These are phyloP conservation scores for Drosophila emarginata DNA, from an alignment of 2,888 invertebrate genomes.

Conservation along the genomic window DNA sequence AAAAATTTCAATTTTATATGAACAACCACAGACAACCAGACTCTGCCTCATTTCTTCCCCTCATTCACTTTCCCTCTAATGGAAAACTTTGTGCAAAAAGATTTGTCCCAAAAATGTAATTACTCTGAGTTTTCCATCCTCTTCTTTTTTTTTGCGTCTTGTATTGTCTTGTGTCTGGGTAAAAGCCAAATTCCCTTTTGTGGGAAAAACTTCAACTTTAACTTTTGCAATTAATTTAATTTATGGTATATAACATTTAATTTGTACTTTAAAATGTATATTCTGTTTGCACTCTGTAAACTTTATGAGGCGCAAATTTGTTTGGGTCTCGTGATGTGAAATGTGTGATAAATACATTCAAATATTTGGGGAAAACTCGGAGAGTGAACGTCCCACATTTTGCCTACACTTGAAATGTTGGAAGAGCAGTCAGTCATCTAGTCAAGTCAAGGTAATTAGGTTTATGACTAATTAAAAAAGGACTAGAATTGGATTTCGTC, in stretches of 20 bases:
- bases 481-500: neutral
- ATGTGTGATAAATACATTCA: neutral
- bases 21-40: slow-evolving; percentile 30
- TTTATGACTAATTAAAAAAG: slow-evolving; percentile 9
- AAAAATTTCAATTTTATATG: slow-evolving; percentile 62
- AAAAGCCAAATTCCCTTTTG: slow-evolving; percentile 5
- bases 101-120: slow-evolving; percentile 55
- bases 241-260: slow-evolving; percentile 54
- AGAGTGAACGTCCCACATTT: neutral
- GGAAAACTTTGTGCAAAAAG: slow-evolving; percentile 55
- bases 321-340: slow-evolving; percentile 1
- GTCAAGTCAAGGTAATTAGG: neutral
- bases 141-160: neutral
- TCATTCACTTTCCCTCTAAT: neutral
- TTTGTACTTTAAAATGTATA: slow-evolving; percentile 31
- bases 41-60: neutral
- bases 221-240: slow-evolving; percentile 73
- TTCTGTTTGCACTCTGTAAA: slow-evolving; percentile 9
- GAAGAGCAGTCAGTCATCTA: slow-evolving; percentile 2
- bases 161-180: neutral
- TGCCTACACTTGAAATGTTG: neutral
- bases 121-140: slow-evolving; percentile 36
- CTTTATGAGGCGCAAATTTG: slow-evolving; percentile 9
- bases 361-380: neutral
- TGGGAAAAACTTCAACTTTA: slow-evolving; percentile 49